A percentile compares a stretch with the other conserved stretches of the same genome.
These are phyloP conservation scores for Dendrocincla fuliginosa DNA, from an alignment of 2,797 vertebrate genomes.

Conservation along the genomic window DNA sequence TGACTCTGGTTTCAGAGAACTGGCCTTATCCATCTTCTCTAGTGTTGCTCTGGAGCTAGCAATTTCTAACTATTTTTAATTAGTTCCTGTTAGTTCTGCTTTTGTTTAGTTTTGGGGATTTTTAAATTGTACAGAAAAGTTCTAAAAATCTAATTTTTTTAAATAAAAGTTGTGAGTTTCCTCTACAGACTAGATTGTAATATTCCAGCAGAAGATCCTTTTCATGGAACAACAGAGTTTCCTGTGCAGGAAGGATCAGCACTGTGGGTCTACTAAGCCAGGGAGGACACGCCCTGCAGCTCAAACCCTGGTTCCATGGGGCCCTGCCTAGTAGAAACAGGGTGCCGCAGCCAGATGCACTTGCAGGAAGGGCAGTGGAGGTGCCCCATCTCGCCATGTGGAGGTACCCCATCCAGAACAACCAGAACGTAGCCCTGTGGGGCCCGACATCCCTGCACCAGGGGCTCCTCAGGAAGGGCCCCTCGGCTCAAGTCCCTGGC, in stretches of 20 bases:
- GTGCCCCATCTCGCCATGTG: accelerated
- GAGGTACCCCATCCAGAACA: neutral
- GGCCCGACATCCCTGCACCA: accelerated
- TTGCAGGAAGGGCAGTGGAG: accelerated
- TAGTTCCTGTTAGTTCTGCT: neutral
- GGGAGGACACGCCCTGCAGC: accelerated
- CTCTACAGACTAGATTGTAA: neutral
- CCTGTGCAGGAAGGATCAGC: accelerated
- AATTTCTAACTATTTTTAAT: neutral
- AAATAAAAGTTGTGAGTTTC: neutral
- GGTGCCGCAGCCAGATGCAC: neutral
- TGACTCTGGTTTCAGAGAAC: neutral
- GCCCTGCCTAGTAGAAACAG: neutral
- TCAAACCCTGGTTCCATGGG: accelerated
- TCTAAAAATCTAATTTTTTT: neutral
- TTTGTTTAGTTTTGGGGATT: neutral
- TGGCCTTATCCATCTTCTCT: neutral
- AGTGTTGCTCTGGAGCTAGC: neutral
- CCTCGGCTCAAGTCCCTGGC: accelerated
- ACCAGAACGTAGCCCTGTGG: accelerated
- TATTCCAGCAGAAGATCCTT: neutral
- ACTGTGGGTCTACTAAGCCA: neutral
- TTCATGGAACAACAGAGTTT: neutral
- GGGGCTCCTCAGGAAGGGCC: neutral
- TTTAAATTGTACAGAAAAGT: neutral